These are phyloP conservation scores for Stenotaenia linearis DNA, from an alignment of 2,888 invertebrate genomes.

Conservation along the genomic window DNA sequence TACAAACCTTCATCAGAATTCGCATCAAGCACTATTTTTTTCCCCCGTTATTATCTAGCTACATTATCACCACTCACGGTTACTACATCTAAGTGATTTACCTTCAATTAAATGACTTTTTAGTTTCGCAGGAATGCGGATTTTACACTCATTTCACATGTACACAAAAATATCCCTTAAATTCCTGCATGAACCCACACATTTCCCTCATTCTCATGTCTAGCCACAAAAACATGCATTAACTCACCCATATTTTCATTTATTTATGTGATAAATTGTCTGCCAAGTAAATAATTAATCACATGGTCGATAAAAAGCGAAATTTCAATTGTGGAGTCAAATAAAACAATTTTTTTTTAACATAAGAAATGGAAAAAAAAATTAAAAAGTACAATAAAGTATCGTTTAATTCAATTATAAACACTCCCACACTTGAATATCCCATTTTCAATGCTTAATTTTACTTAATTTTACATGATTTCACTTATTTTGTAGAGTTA, in stretches of 20 bases:
- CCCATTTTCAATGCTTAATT: too few species aligned
- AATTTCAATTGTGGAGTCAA: too few species aligned
- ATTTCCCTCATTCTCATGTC: not conserved
- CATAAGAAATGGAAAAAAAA: too few species aligned
- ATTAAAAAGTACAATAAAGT: not conserved
- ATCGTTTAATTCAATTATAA: too few species aligned
- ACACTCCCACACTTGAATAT: too few species aligned
- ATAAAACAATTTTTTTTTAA: too few species aligned
- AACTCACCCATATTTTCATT: not conserved
- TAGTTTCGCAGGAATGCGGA: not conserved
- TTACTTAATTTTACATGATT: too few species aligned
- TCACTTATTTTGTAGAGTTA: too few species aligned
- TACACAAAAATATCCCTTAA: not conserved
- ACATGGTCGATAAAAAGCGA: not conserved
- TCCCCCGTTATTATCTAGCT: not conserved
- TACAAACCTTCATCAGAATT: slow-evolving; percentile 7
- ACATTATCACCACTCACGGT: slow-evolving; percentile 12
- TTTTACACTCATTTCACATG: not conserved
- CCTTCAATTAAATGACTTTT: slow-evolving; percentile 11
- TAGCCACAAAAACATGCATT: not conserved
- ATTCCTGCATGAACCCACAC: not conserved
- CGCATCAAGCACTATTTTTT: not conserved
- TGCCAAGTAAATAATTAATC: not conserved
- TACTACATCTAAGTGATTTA: slow-evolving; percentile 15
- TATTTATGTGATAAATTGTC: not conserved